Base-by-base conservation (phyloP, 2,113 vertebrate genomes). In the Scomber colias region DNA sequence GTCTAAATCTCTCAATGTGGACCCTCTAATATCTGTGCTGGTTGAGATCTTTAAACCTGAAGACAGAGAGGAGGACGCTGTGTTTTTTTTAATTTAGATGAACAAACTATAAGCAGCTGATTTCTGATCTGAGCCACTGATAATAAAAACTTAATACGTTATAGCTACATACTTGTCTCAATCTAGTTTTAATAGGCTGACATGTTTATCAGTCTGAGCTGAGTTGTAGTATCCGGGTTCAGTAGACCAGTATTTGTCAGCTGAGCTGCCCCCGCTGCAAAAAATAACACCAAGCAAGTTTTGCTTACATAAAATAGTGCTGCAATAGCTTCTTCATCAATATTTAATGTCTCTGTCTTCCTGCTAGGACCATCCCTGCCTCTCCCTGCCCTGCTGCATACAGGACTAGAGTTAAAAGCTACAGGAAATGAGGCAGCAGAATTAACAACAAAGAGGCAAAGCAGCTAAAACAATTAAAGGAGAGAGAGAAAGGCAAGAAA, bases 281-380 rank as follows among this genome's bases (percentile, higher is more conserved):
- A 66, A 27, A 62, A 49, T 17, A 64, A 81, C 57, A 51, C 24
- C 16, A 8, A 48, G 59, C 48, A 72, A 48, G 55, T 71, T 77
- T 76, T 77, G 65, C 71, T 77, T 82, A 63, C 60, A 81, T 67
- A 77, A 85, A 88, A 77, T 35, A 67, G 60, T 48, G 19, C 65
- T 57, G 73, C 77, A 54, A 85, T 60, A 54, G 54, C 31, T 59
- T 57, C 64, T 54, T 50, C 27, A 81, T 83, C 51, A 80, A 74
- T 82, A 87, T 85, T 84, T 82, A 66, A 89, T 82, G 54, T 46
- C 54, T 30, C 62, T 1, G 1, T 53, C 59, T 87, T 12, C 16
- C 79, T 74, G 66, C 19, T 11, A 40, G 59, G 81, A 65, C 55
- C 49, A 54, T 27, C 45, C 62, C 17, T 67, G 31, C 31, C 66